These are phyloP conservation scores for Crenichthys baileyi DNA, from an alignment of 2,797 vertebrate species.

Conservation along the genomic window DNA sequence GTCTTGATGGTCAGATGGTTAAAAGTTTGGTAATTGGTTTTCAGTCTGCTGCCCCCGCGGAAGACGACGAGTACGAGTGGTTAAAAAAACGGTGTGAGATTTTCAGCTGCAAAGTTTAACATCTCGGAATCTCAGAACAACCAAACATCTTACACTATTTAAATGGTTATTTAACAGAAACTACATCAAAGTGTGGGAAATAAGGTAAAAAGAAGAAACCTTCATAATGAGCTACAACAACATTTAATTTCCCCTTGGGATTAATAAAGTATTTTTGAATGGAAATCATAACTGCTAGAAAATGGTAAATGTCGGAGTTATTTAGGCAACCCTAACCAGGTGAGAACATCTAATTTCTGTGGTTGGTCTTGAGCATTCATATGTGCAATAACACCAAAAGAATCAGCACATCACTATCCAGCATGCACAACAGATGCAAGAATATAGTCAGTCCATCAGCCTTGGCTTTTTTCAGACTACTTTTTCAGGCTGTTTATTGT, in stretches of 20 bases:
- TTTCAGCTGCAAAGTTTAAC: not conserved
- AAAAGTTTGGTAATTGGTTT: too few species aligned
- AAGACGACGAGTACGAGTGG: too few species aligned
- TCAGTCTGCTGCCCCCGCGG: too few species aligned
- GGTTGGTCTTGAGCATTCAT: not conserved
- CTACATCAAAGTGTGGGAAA: not conserved
- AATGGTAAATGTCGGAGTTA: not conserved
- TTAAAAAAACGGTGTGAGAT: not conserved
- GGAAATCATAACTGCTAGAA: not conserved
- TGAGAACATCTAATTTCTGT: not conserved
- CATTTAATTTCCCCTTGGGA: too few species aligned
- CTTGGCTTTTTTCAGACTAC: not conserved
- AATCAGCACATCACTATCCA: not conserved
- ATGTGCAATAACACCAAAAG: not conserved
- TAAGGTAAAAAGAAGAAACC: too few species aligned
- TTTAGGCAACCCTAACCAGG: not conserved
- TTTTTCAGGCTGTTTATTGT: not conserved
- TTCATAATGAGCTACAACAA: too few species aligned
- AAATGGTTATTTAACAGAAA: not conserved
- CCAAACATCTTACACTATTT: not conserved
- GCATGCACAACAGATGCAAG: not conserved
- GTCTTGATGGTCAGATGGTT: not conserved
- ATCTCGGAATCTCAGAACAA: not conserved
- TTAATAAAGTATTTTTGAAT: too few species aligned
- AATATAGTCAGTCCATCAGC: not conserved